These are phyloP conservation scores for Rhinoptilus africanus DNA, from an alignment of 2,113 vertebrate species.

Conservation along the genomic window DNA sequence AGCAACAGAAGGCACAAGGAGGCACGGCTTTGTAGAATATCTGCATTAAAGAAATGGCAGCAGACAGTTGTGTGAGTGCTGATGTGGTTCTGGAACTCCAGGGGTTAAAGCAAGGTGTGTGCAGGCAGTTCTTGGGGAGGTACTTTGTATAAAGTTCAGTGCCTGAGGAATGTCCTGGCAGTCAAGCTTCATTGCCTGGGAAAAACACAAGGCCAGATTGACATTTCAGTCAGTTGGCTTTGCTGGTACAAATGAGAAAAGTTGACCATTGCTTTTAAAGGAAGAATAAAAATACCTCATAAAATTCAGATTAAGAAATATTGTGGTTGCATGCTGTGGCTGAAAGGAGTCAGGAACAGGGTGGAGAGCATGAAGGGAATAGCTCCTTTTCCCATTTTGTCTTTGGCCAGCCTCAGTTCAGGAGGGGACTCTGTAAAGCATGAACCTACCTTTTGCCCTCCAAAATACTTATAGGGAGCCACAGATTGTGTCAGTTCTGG, in stretches of 20 bases:
- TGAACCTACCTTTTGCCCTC: neutral
- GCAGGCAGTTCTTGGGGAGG: neutral
- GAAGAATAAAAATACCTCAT: neutral
- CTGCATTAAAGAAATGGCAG: neutral
- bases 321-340: neutral
- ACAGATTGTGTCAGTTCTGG: neutral
- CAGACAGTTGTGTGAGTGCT: neutral
- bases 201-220: conserved; percentile 23
- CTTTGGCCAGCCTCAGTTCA: neutral
- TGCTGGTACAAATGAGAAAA: neutral
- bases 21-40: neutral
- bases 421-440: neutral
- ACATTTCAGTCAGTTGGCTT: neutral
- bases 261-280: neutral
- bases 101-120: conserved; percentile 36
- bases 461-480: neutral
- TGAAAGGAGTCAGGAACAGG: neutral
- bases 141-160: conserved; percentile 5
- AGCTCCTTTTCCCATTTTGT: neutral
- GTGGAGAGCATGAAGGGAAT: neutral
- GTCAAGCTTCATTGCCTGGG: conserved; percentile 54
- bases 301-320: neutral
- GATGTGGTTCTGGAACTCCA: neutral
- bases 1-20: neutral
- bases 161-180: conserved; percentile 39